A percentile compares a stretch with the other conserved stretches of the same genome.
Evolutionary conservation across 2,113 vertebrate genomes (phyloP).

Genomic region (Sander lucioperca): DNA sequence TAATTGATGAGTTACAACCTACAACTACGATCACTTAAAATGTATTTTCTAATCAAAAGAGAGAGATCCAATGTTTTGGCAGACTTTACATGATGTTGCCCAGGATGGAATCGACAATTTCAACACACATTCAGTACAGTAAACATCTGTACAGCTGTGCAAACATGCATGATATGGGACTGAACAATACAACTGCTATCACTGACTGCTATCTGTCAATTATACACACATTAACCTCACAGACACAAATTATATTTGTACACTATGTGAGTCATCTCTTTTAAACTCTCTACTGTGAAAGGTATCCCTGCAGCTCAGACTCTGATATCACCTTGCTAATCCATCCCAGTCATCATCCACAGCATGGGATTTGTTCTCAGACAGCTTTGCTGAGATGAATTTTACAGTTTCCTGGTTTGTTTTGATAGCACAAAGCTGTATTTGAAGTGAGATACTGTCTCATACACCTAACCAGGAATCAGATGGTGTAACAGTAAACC

Average conservation of each 20-base stretch:
- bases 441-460: constrained; percentile 59
- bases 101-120: constrained; percentile 4
- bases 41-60: background rate
- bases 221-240: constrained; percentile 6
- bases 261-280: constrained; percentile 16
- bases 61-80: background rate
- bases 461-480: constrained; percentile 47
- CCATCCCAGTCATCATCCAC: constrained; percentile 34
- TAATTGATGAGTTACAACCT: background rate
- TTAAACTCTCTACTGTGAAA: constrained; percentile 13
- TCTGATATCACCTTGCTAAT: constrained; percentile 30
- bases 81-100: constrained; percentile 8
- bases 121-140: constrained; percentile 9
- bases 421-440: constrained; percentile 56
- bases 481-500: constrained; percentile 62
- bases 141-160: constrained; percentile 19
- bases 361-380: constrained; percentile 43
- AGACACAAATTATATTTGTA: constrained; percentile 3
- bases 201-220: background rate
- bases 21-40: background rate
- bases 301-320: background rate
- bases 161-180: constrained; percentile 26
- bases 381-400: constrained; percentile 41
- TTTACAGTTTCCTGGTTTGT: constrained; percentile 59
- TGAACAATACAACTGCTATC: background rate